These are phyloP conservation scores for Sebastolobus altivelis DNA, from an alignment of 2,797 vertebrate species.

Conservation along the genomic window DNA sequence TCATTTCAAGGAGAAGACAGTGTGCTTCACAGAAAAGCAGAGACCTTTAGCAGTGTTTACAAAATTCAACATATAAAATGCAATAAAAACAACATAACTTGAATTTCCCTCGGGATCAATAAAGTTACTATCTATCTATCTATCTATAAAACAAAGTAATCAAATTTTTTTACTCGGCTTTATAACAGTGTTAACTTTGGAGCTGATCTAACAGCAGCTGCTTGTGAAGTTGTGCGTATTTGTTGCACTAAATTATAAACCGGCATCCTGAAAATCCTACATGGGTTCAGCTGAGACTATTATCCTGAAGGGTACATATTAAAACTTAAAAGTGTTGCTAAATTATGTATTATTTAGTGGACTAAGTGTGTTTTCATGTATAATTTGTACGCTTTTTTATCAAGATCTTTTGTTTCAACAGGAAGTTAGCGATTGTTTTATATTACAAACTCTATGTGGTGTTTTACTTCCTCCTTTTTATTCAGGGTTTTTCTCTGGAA, in stretches of 20 bases:
- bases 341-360: neutral
- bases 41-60: neutral
- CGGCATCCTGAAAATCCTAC: neutral
- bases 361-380: neutral
- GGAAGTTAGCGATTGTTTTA: neutral
- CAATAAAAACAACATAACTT: neutral
- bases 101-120: too few relatives aligned
- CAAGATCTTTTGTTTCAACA: neutral
- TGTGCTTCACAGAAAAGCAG: too few relatives aligned
- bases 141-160: neutral
- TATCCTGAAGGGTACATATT: neutral
- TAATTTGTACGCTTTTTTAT: neutral
- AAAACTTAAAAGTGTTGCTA: neutral
- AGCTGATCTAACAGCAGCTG: too few relatives aligned
- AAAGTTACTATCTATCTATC: too few relatives aligned
- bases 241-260: neutral
- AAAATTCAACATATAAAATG: too few relatives aligned
- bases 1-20: neutral
- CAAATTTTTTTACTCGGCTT: too few relatives aligned
- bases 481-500: neutral
- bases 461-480: slow-evolving; percentile 1
- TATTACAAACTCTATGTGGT: neutral
- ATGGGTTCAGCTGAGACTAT: neutral
- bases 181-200: too few relatives aligned
- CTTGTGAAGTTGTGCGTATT: neutral